Conservation (phyloP, 2,113 vertebrate species). For the Anguilla rostrata region DNA sequence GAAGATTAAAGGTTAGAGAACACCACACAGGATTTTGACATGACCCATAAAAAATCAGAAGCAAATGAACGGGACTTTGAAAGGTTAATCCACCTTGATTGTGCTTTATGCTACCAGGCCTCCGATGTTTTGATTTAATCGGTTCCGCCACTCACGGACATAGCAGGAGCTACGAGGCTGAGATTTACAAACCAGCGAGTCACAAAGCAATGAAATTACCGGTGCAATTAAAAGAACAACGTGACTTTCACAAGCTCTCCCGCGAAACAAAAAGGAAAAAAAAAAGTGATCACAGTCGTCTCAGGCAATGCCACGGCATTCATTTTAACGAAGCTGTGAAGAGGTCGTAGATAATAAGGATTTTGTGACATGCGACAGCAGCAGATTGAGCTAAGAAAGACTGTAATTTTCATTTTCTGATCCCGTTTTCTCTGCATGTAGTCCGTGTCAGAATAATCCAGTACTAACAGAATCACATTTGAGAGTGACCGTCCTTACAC, state of each 20-base stretch:
- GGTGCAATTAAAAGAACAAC: slow-evolving; percentile 52
- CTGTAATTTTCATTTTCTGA: not conserved
- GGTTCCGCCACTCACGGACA: slow-evolving; percentile 66
- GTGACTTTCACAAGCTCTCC: slow-evolving; percentile 46
- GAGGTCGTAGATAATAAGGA: slow-evolving; percentile 41
- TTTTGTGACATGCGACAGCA: slow-evolving; percentile 25
- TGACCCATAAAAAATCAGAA: slow-evolving; percentile 44
- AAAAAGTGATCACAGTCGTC: slow-evolving; percentile 17
- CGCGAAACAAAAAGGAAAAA: slow-evolving; percentile 1
- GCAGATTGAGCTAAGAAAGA: not conserved
- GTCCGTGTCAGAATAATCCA: not conserved
- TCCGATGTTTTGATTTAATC: slow-evolving; percentile 77
- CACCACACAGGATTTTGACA: slow-evolving; percentile 41
- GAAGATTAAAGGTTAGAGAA: slow-evolving; percentile 75
- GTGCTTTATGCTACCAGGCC: slow-evolving; percentile 73
- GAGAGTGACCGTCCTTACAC: not conserved
- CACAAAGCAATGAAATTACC: slow-evolving; percentile 52
- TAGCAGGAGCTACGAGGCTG: slow-evolving; percentile 54
- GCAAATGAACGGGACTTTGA: slow-evolving; percentile 53
- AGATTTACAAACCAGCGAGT: slow-evolving; percentile 51
- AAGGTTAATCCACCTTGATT: slow-evolving; percentile 74
- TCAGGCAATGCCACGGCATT: slow-evolving; percentile 42
- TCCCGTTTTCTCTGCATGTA: not conserved
- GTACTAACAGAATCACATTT: not conserved
- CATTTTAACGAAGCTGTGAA: slow-evolving; percentile 48